Percentiles rank a stretch among this genome's conserved stretches.
phyloP scores from a whole-genome alignment of 2,113 vertebrate genomes.

The Ptilorrhoa leucosticta region DNA sequence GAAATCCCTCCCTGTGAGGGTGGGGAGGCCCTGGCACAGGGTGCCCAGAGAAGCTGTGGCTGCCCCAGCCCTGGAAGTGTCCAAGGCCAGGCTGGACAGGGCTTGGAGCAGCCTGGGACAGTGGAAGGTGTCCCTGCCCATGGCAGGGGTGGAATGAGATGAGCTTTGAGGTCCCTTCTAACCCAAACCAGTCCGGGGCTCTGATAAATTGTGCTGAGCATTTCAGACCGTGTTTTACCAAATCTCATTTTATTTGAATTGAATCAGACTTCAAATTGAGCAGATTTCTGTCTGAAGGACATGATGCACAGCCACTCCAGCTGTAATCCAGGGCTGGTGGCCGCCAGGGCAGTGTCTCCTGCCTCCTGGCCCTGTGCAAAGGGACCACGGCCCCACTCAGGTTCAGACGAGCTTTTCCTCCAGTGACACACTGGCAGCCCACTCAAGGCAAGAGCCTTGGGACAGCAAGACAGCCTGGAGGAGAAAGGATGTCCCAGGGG shows the following conservation, averaged over 20 bases:
- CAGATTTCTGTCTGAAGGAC: neutral
- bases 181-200: neutral
- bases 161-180: neutral
- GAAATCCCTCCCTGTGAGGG: neutral
- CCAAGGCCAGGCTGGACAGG: rapidly evolving
- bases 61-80: neutral
- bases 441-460: neutral
- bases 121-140: neutral
- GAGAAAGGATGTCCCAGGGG: neutral
- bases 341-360: neutral
- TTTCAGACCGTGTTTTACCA: neutral
- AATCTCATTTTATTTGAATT: neutral
- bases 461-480: neutral
- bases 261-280: neutral
- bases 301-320: rapidly evolving
- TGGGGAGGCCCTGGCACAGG: neutral
- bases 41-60: neutral
- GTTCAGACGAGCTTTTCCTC: neutral
- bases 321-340: neutral
- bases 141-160: neutral
- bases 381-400: neutral
- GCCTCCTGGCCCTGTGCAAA: neutral
- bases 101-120: neutral
- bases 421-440: neutral
- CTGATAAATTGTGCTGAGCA: neutral